Evolutionary conservation across 2,113 vertebrate species (phyloP).

Genomic region (Colossoma macropomum): DNA sequence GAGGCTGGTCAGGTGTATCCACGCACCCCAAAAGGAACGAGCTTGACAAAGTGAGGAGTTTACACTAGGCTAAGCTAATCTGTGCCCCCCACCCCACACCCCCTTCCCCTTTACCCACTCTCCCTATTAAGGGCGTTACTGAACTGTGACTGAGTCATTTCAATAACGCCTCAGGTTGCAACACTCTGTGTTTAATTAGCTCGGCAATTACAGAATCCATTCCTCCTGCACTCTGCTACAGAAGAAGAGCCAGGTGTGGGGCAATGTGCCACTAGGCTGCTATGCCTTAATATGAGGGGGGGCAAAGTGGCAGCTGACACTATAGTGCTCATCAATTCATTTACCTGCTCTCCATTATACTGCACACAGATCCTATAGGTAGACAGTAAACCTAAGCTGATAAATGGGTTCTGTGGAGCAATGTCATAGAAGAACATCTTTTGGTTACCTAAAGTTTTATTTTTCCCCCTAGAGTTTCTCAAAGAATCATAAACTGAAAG

Average conservation of each 20-base stretch:
- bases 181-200: constrained; percentile 75
- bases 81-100: constrained; percentile 37
- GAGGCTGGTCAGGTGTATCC: constrained; percentile 14
- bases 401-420: too few relatives aligned
- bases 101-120: constrained; percentile 49
- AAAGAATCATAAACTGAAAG: too few relatives aligned
- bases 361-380: constrained; percentile 72
- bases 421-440: too few relatives aligned
- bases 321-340: constrained; percentile 57
- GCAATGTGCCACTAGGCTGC: constrained; percentile 50
- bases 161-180: constrained; percentile 73
- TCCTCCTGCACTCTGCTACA: constrained; percentile 14
- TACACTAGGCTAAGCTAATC: constrained; percentile 68
- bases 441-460: too few relatives aligned
- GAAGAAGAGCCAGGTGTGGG: constrained; percentile 57
- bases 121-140: constrained; percentile 73
- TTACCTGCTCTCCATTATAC: constrained; percentile 25
- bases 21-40: constrained; percentile 6
- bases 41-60: constrained; percentile 64
- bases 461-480: too few relatives aligned
- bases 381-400: constrained; percentile 50
- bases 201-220: constrained; percentile 68
- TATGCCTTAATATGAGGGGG: constrained; percentile 54
- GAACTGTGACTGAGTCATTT: constrained; percentile 78
- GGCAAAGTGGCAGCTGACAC: constrained; percentile 52